Base-by-base conservation (phyloP, 2,797 vertebrate genomes). In the Falco columbarius region DNA sequence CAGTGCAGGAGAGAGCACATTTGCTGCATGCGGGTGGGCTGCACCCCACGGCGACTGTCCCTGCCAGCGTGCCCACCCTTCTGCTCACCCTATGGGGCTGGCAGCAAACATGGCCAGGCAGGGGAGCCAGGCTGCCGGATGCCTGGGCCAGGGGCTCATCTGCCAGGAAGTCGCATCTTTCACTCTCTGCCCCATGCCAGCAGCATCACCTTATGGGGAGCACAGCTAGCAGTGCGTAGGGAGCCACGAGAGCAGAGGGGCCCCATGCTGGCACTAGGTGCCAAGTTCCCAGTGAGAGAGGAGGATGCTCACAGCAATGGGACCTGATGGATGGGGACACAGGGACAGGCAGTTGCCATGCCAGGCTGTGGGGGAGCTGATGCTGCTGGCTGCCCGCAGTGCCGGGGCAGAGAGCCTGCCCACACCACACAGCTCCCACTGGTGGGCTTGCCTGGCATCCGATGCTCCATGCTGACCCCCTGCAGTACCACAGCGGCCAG, bases 281-380 rank as follows among this genome's bases (percentile, higher is more conserved):
- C 61, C 51, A 19, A 38, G 6, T 65, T 32, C 21, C 17, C 15
- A 0, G 27, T 1, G 5, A 2, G 44, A 61, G 44, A 55, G 44
- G 49, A 40, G 70, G 54, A 58, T 1, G 47, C 13, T 49, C 21
- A 9, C 38, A 58, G 54, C 19, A 1, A 42, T 52, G 58, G 30
- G 49, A 63, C 4, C 0, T 3, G 71, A 58, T 4, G 44, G 55
- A 79, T 5, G 59, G 81, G 68, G 58, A 80, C 29, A 1, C 0
- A 26, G 40, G 46, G 51, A 81, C 90, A 58, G 90, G 72, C 16
- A 0, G 19, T 8, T 8, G 82, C 61, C 51, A 30, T 16, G 65
- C 38, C 47, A n/a, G 34, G 44, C 82, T 22, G 42, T 52, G 10
- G 14, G 23, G 51, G 34, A 46, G 58, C 27, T 0, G 38, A 6